Percentiles rank a stretch among this genome's conserved stretches.
phyloP scores from a whole-genome alignment of 1,140 invertebrate genomes.

The Drosophila bifasciata region DNA sequence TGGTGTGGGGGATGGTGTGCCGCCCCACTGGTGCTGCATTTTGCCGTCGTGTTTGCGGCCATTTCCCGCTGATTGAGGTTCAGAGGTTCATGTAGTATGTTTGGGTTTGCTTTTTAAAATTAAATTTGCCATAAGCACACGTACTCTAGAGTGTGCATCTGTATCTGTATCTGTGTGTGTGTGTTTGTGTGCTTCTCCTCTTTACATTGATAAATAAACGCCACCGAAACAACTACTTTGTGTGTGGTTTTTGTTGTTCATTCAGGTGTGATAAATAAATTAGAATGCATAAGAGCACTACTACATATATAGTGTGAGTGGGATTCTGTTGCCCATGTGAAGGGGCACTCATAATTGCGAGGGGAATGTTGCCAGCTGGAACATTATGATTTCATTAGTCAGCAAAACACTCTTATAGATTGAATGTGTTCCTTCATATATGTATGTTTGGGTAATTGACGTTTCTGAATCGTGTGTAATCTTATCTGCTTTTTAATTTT shows the following conservation, averaged over 20 bases:
- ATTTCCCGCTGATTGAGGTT: slow-evolving; percentile 66
- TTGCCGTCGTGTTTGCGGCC: slow-evolving; percentile 22
- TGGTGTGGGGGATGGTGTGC: no score
- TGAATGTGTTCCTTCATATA: slow-evolving; percentile 23
- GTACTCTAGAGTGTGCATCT: slow-evolving; percentile 1
- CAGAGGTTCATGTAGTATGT: slow-evolving; percentile 35
- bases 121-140: slow-evolving; percentile 61
- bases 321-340: no score
- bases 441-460: neutral
- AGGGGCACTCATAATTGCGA: slow-evolving; percentile 36
- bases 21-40: slow-evolving; percentile 18
- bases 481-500: slow-evolving; percentile 22
- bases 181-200: slow-evolving; percentile 5
- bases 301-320: no score
- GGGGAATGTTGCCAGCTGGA: slow-evolving; percentile 3
- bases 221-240: slow-evolving; percentile 31
- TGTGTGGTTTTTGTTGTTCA: slow-evolving; percentile 20
- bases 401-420: neutral
- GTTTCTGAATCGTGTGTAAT: slow-evolving; percentile 2
- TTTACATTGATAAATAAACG: slow-evolving; percentile 51
- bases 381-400: slow-evolving; percentile 16
- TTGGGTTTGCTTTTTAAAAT: slow-evolving; percentile 68
- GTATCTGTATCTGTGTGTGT: slow-evolving; percentile 3
- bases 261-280: slow-evolving; percentile 64
- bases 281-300: slow-evolving; percentile 59